Evolutionary conservation across 2,113 vertebrate species (phyloP).

Genomic region (Chaetops frenatus): DNA sequence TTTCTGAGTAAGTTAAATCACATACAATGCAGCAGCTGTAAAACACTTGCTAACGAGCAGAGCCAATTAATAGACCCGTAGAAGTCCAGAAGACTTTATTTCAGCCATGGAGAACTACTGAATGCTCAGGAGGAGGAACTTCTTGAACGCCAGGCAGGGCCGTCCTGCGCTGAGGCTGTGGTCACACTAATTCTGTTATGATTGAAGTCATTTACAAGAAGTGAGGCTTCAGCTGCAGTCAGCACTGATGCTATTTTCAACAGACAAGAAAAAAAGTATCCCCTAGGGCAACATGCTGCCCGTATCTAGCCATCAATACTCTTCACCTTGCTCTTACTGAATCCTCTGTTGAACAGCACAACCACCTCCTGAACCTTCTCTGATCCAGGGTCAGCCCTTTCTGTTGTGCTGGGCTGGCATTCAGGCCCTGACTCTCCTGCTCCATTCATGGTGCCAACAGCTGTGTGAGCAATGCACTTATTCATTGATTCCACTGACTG

Average conservation of each 20-base stretch:
- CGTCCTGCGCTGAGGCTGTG: slow-evolving; percentile 35
- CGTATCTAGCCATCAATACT: slow-evolving; percentile 11
- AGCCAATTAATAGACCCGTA: background rate
- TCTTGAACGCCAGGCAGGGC: background rate
- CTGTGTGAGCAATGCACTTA: background rate
- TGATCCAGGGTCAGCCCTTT: background rate
- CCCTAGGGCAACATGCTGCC: background rate
- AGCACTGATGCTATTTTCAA: slow-evolving; percentile 54
- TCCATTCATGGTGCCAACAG: background rate
- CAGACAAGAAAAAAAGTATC: slow-evolving; percentile 16
- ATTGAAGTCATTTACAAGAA: slow-evolving; percentile 83
- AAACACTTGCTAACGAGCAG: background rate
- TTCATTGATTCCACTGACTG: background rate
- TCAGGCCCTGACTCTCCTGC: background rate
- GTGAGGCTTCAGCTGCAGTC: slow-evolving; percentile 55
- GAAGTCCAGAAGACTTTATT: background rate
- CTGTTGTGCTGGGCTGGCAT: background rate
- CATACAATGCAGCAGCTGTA: background rate
- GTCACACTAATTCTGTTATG: slow-evolving; percentile 72
- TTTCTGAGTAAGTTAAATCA: background rate
- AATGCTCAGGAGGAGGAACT: background rate
- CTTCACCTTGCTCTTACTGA: background rate
- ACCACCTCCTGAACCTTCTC: background rate
- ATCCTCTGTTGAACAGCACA: background rate
- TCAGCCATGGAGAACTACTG: background rate